A percentile compares a stretch with the other conserved stretches of the same genome.
phyloP scores from a whole-genome alignment of 2,797 vertebrate genomes.

The Phrynocephalus vlangalii region DNA sequence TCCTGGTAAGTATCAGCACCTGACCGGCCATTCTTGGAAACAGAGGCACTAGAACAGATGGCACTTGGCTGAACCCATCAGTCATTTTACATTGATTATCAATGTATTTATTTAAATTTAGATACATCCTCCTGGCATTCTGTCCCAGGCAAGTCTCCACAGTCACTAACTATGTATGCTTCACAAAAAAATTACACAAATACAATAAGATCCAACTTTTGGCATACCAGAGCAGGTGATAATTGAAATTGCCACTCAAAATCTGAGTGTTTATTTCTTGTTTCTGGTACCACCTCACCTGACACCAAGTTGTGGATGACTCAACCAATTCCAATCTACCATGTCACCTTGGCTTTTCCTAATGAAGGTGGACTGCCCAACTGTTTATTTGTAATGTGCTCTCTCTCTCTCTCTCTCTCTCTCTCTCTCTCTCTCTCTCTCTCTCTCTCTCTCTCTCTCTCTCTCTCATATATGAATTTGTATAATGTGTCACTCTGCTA shows the following conservation, averaged over 20 bases:
- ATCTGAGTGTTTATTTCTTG: too few species aligned
- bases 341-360: background rate
- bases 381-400: background rate
- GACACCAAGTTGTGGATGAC: background rate
- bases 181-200: background rate
- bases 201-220: background rate
- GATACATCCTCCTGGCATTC: background rate
- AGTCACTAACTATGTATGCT: background rate
- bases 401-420: background rate
- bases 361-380: background rate
- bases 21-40: too few species aligned
- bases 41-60: too few species aligned
- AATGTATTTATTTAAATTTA: too few species aligned
- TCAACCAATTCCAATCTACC: background rate
- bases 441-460: background rate
- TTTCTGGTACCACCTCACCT: too few species aligned
- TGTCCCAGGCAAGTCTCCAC: background rate
- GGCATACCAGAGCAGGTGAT: background rate
- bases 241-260: background rate
- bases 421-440: too few species aligned
- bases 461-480: background rate
- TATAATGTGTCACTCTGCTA: background rate
- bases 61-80: too few species aligned
- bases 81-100: too few species aligned
- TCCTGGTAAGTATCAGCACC: too few species aligned